Conservation (phyloP, 2,113 vertebrate species). For the Scalopus aquaticus region DNA sequence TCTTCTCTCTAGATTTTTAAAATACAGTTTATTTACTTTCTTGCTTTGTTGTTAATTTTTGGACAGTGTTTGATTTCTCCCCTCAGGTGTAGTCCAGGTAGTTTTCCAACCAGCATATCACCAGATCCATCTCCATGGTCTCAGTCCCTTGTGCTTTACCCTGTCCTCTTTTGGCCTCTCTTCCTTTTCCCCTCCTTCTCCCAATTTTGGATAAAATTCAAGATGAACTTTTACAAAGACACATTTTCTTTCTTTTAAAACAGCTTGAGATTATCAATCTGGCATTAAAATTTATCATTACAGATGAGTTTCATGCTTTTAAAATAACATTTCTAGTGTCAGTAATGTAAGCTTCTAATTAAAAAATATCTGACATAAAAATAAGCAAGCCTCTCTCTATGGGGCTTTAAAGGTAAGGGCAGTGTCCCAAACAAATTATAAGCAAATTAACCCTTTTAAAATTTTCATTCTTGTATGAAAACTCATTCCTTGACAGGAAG, state of each 20-base stretch:
- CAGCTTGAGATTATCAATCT: constrained; percentile 66
- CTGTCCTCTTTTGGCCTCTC: background rate
- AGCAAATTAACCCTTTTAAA: constrained; percentile 75
- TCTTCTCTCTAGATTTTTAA: constrained; percentile 20
- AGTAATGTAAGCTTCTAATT: constrained; percentile 49
- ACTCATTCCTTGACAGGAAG: constrained; percentile 63
- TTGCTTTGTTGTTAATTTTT: no score
- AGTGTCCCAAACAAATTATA: constrained; percentile 72
- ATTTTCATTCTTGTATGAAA: constrained; percentile 77
- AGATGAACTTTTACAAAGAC: constrained; percentile 19
- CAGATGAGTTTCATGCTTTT: constrained; percentile 65
- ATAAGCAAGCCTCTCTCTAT: constrained; percentile 63
- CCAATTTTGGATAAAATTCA: background rate
- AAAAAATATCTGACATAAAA: constrained; percentile 74
- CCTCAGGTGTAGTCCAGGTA: no score
- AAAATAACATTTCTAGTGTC: constrained; percentile 40
- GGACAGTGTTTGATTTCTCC: no score
- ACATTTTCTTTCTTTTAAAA: constrained; percentile 47
- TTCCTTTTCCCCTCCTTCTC: constrained; percentile 19
- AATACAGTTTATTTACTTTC: no score
- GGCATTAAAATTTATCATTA: constrained; percentile 71
- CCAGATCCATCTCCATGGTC: no score
- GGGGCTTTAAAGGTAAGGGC: constrained; percentile 65
- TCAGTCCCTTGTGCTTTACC: no score
- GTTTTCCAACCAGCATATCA: no score